Evolutionary conservation across 2,113 vertebrate genomes (phyloP), one percentile per base, ranked within the genome.

Genomic region (Carlito syrichta): DNA sequence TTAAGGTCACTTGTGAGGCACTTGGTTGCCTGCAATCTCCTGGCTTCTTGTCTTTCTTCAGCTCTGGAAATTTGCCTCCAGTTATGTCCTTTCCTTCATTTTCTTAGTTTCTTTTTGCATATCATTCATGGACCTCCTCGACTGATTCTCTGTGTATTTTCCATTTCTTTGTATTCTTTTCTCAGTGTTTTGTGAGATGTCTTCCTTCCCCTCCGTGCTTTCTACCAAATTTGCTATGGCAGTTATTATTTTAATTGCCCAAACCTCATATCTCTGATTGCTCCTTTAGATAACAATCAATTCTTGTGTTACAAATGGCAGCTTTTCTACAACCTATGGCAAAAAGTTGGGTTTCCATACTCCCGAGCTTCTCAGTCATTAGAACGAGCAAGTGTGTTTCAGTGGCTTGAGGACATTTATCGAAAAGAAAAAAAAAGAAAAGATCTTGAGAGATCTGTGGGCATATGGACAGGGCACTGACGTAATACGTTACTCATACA

Each of bases 31-130:
- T 56, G 94, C 12, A 58, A 23, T 78, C n/a, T 56, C 43, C 20
- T 12, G 25, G 23, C 20, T 40, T 89, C 50, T n/a, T 71, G 12
- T 71, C 50, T 74, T 84, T 89, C 52, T 66, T 89, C 43, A 74
- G n/a, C 19, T 90, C 8, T 45, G 20, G 50, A 91, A 50, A 45
- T 88, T 32, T 56, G 38, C 86, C 45, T 71, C 58, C 43, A 76
- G 4, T 82, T 90, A 6, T 50, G 84, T 74, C 66, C 27, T 77
- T 48, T 71, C 12, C 27, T 95, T 86, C 3, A 50, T 88, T 84
- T 58, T 83, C 74, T 66, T 82, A 45, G 30, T 94, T 95, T 95
- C 73, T 89, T 86, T 60, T 92, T 74, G n/a, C 14, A 56, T 92
- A 52, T 87, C 63, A 48, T 40, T 90, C 20, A 35, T 30, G n/a